phyloP scores from a whole-genome alignment of 2,797 vertebrate species.

The Tragelaphus oryx region DNA sequence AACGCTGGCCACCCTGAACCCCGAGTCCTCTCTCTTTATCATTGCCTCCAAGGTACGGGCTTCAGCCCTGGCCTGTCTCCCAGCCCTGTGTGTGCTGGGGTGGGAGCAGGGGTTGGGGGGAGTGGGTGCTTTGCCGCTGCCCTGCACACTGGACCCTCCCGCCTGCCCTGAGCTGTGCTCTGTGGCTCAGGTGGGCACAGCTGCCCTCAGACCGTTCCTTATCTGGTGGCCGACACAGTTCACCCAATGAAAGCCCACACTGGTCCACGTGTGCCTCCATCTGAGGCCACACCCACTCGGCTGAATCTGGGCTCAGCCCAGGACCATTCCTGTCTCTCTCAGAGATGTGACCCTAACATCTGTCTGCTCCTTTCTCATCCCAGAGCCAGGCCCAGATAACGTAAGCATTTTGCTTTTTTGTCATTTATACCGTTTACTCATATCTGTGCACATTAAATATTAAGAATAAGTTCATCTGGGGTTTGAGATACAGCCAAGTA shows the following conservation, averaged over 20 bases:
- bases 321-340: background rate
- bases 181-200: background rate
- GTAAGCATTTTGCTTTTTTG: background rate
- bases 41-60: constrained; percentile 93
- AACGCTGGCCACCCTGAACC: constrained; percentile 90
- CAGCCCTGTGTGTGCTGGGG: too few relatives aligned
- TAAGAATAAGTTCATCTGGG: background rate
- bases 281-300: background rate
- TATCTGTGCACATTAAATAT: background rate
- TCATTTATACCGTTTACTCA: background rate
- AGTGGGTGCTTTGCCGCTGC: too few relatives aligned
- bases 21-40: constrained; percentile 94
- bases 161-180: background rate
- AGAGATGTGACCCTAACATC: background rate
- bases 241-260: background rate
- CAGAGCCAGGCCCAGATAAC: background rate
- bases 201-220: background rate
- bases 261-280: background rate
- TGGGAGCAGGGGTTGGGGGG: rapidly evolving
- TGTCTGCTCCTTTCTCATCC: background rate
- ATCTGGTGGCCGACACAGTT: background rate
- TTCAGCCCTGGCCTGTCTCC: background rate
- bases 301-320: background rate
- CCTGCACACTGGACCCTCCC: background rate
- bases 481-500: background rate